Base-by-base conservation (phyloP, 2,888 invertebrate species). In the Silvanus unidentatus region DNA sequence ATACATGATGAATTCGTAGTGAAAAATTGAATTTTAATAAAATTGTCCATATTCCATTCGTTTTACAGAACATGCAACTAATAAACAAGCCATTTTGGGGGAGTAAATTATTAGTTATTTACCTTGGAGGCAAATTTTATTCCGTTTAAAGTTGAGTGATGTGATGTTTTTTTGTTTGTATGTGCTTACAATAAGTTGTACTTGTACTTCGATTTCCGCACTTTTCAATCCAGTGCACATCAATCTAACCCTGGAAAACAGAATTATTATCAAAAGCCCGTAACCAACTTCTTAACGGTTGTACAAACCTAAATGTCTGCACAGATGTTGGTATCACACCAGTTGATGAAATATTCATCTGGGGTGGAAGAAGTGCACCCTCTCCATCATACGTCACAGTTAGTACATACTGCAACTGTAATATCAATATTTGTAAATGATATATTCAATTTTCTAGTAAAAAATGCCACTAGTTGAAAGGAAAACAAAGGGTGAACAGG, bases 61-160 rank as follows among this genome's bases (percentile, higher is more conserved):
- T n/a, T n/a, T n/a, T n/a, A n/a, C n/a, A n/a, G n/a, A n/a, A n/a
- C n/a, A n/a, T n/a, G n/a, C n/a, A n/a, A n/a, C n/a, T n/a, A n/a
- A n/a, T n/a, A n/a, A n/a, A n/a, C n/a, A n/a, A n/a, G n/a, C n/a
- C n/a, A n/a, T n/a, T n/a, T n/a, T n/a, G n/a, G n/a, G n/a, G n/a
- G n/a, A n/a, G n/a, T n/a, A n/a, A n/a, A n/a, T n/a, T n/a, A 22
- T 22, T 22, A 22, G 22, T 22, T 22, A 22, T 32, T 32, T 64
- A 86, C 87, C 86, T 80, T 86, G 84, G 52, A 86, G 77, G 69
- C 93, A 93, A 60, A 91, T 88, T 75, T 92, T 93, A 71, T 88
- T 89, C 54, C 93, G 77, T 63, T 84, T 84, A 73, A 93, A 86
- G 57, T 84, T 79, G 45, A 93, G 76, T 54, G 77, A 74, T 8